A percentile compares a stretch with the other conserved stretches of the same genome.
Conservation (phyloP, 1,140 invertebrate species). For the Temnothorax nylanderi region DNA sequence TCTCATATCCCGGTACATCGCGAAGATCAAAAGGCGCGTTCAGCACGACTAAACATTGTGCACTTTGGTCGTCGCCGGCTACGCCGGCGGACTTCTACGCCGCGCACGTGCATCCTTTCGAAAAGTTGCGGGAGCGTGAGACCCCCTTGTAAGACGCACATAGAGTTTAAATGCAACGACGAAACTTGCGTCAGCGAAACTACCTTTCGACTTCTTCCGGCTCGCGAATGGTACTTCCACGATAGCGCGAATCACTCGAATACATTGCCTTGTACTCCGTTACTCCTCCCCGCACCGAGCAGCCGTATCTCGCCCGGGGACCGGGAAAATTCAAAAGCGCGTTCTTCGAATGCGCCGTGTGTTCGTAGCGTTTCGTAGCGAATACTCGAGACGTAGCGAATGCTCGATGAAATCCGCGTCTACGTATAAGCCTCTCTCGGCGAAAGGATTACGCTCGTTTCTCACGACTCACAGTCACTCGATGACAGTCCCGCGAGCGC, state of each 20-base stretch:
- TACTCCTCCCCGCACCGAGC: not conserved
- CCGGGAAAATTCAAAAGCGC: constrained; percentile 9
- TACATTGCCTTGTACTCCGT: not conserved
- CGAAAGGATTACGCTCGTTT: constrained; percentile 30
- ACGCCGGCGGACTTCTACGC: constrained; percentile 20
- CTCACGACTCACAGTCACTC: constrained; percentile 26
- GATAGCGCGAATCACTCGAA: constrained; percentile 29
- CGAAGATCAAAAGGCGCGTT: constrained; percentile 50
- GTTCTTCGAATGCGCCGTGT: not conserved
- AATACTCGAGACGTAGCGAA: not conserved
- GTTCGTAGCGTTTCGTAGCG: constrained; percentile 1
- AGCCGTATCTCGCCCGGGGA: not conserved
- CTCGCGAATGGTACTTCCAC: not conserved
- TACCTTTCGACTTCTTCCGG: constrained; percentile 9
- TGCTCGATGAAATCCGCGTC: constrained; percentile 3
- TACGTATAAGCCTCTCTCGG: constrained; percentile 1
- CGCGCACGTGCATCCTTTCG: constrained; percentile 41
- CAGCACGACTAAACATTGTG: constrained; percentile 59
- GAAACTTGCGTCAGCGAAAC: constrained; percentile 15
- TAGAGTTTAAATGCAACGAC: constrained; percentile 36
- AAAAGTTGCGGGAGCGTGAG: constrained; percentile 36
- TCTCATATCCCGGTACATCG: constrained; percentile 13
- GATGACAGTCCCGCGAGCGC: constrained; percentile 6
- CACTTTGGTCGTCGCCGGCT: constrained; percentile 24
- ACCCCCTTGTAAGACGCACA: constrained; percentile 19